Base-by-base conservation (phyloP, 2,797 vertebrate genomes). In the Semaprochilodus insignis region DNA sequence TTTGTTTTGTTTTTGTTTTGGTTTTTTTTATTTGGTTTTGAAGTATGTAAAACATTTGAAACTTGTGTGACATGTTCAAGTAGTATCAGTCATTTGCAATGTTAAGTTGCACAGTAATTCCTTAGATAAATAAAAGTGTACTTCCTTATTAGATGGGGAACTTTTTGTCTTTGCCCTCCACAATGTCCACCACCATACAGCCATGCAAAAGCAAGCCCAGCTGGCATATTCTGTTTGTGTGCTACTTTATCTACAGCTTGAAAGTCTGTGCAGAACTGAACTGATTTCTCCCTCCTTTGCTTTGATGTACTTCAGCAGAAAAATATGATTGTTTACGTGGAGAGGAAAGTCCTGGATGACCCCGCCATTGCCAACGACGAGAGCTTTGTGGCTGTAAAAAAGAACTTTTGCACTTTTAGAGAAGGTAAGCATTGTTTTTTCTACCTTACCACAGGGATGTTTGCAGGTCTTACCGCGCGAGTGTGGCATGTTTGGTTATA, bases 351-450 rank as follows among this genome's bases (percentile, higher is more conserved):
- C 0, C 92, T 99, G 82, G 98, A 99, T 77, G 98, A 99, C 87
- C 97, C 97, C 0, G 95, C 96, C 73, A 96, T 99, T 73, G 92
- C 92, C 34, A 94, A 92, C 0, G 97, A 99, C 71, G 98, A 98
- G 77, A 95, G 94, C 88, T 99, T 99, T 51, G 95, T 94, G 81
- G 91, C 95, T 52, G 92, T 97, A 72, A 96, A 96, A 55, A 97
- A 96, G 91, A 99, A 95, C 83, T 98, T 99, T 92, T 99, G 98
- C 94, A 99, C 98, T 84, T 99, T 99, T 91, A 94, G 96, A 86
- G 98, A 99, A 95, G 98, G 97, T 98, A 91, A 13, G 51, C 6
- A 8, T 72, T 14, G 6, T 63, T 15, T 65, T 4, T 17, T 10
- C 44, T 71, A 15, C 4, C 14, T 52, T 71, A 34, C n/a, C 23